These are phyloP conservation scores for Sinella curviseta DNA, from an alignment of 1,140 invertebrate species.

Conservation along the genomic window DNA sequence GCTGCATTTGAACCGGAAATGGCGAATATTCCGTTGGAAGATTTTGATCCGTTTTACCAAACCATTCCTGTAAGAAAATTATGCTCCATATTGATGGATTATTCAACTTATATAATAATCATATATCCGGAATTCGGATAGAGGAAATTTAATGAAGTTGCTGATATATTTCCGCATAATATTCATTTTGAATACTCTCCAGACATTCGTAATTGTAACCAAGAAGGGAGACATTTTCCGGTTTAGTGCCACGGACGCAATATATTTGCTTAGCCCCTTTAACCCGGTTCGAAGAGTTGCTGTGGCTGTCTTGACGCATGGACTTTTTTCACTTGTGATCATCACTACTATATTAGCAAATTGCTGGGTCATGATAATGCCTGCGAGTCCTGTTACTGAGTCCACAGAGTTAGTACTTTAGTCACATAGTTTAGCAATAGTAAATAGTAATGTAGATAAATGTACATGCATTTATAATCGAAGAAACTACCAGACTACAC, in stretches of 20 bases:
- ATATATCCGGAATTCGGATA: background rate
- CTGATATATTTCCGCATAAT: background rate
- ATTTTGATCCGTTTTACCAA: background rate
- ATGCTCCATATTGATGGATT: background rate
- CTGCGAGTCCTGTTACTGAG: conserved; percentile 85
- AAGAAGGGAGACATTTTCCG: too few relatives aligned
- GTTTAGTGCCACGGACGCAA: too few relatives aligned
- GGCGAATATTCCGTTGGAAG: too few relatives aligned
- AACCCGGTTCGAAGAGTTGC: conserved; percentile 84
- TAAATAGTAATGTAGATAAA: background rate
- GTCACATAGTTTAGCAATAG: too few relatives aligned
- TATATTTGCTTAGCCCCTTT: conserved; percentile 93
- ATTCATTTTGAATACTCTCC: conserved; percentile 46
- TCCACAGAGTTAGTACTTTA: conserved; percentile 76
- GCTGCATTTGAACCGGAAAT: too few relatives aligned
- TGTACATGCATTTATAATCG: too few relatives aligned
- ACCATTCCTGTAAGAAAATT: background rate
- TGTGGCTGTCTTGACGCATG: too few relatives aligned
- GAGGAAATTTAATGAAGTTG: background rate
- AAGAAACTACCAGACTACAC: too few relatives aligned
- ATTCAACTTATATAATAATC: background rate
- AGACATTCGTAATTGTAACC: background rate
- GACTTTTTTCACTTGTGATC: too few relatives aligned
- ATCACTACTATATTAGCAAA: conserved; percentile 96
- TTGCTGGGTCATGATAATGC: conserved; percentile 98